Percentiles rank a stretch among this genome's conserved stretches.
Evolutionary conservation across 2,888 invertebrate species (phyloP).

Genomic region (Scaptomyza reducta): DNA sequence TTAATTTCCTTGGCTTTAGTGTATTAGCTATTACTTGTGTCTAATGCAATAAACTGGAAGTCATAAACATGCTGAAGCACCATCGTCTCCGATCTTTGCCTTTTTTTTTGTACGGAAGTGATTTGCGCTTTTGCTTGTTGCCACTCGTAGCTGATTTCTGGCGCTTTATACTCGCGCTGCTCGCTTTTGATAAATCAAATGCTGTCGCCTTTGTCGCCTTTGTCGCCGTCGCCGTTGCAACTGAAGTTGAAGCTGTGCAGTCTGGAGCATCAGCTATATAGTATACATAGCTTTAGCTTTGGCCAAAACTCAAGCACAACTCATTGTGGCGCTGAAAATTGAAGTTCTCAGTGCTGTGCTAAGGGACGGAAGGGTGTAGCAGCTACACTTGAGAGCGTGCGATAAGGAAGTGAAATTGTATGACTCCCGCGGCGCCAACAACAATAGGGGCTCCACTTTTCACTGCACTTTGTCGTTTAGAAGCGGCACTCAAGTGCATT

Average conservation of each 20-base stretch:
- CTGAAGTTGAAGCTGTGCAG: constrained; percentile 31
- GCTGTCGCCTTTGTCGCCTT: constrained; percentile 44
- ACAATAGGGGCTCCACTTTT: constrained; percentile 50
- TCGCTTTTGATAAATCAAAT: constrained; percentile 67
- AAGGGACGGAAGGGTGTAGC: neutral
- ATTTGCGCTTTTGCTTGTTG: constrained; percentile 60
- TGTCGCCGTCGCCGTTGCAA: constrained; percentile 47
- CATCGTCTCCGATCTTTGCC: constrained; percentile 15
- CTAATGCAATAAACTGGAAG: constrained; percentile 52
- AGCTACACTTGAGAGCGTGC: constrained; percentile 50
- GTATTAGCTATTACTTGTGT: constrained; percentile 9
- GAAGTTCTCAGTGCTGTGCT: constrained; percentile 62
- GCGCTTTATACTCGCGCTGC: constrained; percentile 42
- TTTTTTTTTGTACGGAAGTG: constrained; percentile 54
- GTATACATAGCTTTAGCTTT: constrained; percentile 14
- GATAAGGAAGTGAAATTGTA: constrained; percentile 74
- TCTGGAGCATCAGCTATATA: constrained; percentile 17
- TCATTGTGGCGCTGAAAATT: constrained; percentile 69
- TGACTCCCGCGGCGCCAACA: constrained; percentile 60
- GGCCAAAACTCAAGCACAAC: constrained; percentile 61
- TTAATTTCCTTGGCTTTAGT: neutral
- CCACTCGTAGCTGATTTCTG: constrained; percentile 52
- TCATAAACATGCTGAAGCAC: constrained; percentile 46
- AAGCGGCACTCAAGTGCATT: constrained; percentile 64
- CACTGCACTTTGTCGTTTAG: constrained; percentile 63